phyloP scores from a whole-genome alignment of 2,888 invertebrate species.

The Ferdinandea cuprea region DNA sequence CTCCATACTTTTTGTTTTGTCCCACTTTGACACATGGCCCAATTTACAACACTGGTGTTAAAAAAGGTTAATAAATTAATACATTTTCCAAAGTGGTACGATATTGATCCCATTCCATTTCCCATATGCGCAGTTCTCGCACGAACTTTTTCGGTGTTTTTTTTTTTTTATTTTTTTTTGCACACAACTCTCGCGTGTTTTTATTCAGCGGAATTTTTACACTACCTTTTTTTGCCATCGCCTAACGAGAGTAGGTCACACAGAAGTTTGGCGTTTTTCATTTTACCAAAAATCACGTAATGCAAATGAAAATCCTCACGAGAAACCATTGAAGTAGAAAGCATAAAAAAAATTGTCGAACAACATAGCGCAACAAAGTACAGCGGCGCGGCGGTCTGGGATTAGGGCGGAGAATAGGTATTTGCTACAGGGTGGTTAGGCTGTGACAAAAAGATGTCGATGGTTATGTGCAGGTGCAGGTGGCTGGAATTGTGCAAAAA shows the following conservation, averaged over 20 bases:
- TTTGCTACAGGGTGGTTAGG: neutral
- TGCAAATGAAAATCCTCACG: slow-evolving; percentile 66
- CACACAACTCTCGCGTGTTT: slow-evolving; percentile 37
- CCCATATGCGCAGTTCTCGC: slow-evolving; percentile 11
- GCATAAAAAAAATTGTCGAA: slow-evolving; percentile 24
- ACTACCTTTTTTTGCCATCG: neutral
- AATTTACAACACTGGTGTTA: neutral
- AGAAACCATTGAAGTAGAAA: slow-evolving; percentile 52
- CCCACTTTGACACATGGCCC: neutral
- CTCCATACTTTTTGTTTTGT: too few species aligned
- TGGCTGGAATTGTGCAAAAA: slow-evolving; percentile 49
- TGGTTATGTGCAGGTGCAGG: slow-evolving; percentile 52
- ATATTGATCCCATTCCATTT: neutral
- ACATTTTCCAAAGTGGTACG: neutral
- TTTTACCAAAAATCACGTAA: slow-evolving; percentile 71
- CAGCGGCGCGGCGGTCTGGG: slow-evolving; percentile 11
- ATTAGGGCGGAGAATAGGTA: neutral
- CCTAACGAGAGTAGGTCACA: slow-evolving; percentile 54
- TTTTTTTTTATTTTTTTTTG: slow-evolving; percentile 39
- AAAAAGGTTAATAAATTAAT: neutral
- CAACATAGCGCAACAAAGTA: slow-evolving; percentile 40
- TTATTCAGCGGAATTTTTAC: slow-evolving; percentile 15
- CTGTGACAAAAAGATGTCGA: slow-evolving; percentile 19
- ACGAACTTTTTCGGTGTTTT: too few species aligned
- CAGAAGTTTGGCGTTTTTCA: slow-evolving; percentile 53